A percentile compares a stretch with the other conserved stretches of the same genome.
Evolutionary conservation across 2,888 invertebrate species (phyloP).

Genomic region (Slavum lentiscoides): DNA sequence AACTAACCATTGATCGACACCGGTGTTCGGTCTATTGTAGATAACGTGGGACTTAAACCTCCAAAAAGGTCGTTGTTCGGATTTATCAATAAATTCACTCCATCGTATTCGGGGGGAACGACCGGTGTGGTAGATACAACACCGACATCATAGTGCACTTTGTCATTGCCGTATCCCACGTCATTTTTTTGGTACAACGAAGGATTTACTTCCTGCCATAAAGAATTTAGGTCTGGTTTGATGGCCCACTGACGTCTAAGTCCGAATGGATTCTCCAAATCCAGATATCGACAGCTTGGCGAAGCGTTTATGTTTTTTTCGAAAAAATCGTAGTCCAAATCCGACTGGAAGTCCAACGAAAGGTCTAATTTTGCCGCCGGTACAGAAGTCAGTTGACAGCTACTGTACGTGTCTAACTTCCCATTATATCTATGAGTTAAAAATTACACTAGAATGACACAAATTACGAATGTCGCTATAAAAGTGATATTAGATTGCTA

Average conservation of each 20-base stretch:
- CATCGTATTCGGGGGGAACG: not conserved
- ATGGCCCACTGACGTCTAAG: conserved; percentile 29
- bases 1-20: conserved; percentile 30
- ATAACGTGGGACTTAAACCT: not conserved
- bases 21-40: not conserved
- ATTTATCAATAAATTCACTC: not conserved
- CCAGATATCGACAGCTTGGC: conserved; percentile 56
- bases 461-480: not conserved
- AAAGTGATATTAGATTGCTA: not conserved
- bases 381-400: conserved; percentile 76
- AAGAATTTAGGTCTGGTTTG: conserved; percentile 51
- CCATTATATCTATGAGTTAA: conserved; percentile 66
- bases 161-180: conserved; percentile 24
- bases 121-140: not conserved
- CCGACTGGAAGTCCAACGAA: conserved; percentile 67
- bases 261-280: conserved; percentile 33
- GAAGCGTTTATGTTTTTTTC: conserved; percentile 74
- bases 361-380: conserved; percentile 73
- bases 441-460: not conserved
- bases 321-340: conserved; percentile 78
- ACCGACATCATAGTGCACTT: conserved; percentile 9
- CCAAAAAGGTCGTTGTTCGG: not conserved
- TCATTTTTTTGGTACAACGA: conserved; percentile 27
- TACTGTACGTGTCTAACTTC: conserved; percentile 72
- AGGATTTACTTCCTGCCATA: conserved; percentile 22